Evolutionary conservation across 2,888 invertebrate genomes (phyloP), one percentile per base, ranked within the genome.

Genomic region (Chelonus formosanus): DNA sequence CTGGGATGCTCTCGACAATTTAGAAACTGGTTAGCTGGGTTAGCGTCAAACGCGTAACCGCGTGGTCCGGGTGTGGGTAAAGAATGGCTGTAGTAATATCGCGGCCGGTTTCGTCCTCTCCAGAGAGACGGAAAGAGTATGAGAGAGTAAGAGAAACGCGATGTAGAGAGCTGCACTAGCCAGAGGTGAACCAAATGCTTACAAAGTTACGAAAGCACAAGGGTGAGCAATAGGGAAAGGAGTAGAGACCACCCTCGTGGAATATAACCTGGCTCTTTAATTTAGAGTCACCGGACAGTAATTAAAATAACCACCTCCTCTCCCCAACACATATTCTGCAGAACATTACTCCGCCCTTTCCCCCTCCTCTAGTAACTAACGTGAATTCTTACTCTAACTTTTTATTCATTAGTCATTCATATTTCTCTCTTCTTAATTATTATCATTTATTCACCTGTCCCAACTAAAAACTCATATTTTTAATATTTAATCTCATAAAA

Each of bases 221-320:
- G 70, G 57, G 48, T n/a, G n/a, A 47, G 59, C 45, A 67, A 53
- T 43, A 32, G 7, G 31, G 34, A 43, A 50, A 35, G 65, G 65
- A 47, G 43, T 47, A 56, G 54, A 62, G 45, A 73, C 75, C 75
- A 73, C 74, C 75, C 76, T 76, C 74, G 72, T 72, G 76, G 79
- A 79, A 81, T 81, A 52, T 52, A 82, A 81, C 79, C 80, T 72
- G 74, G 82, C 81, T 82, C 83, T 83, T 83, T 82, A 83, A 83
- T 83, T 83, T 80, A 82, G 80, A 80, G 79, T 78, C 76, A 73
- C 80, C 77, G 83, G 83, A 83, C 83, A 82, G 83, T 83, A 83
- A 83, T 83, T 83, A 83, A 83, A 83, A 82, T 82, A 81, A 82
- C 82, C 81, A 76, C 76, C 80, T 80, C 76, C 73, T 76, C 80